Conservation (phyloP, 2,797 vertebrate species). For the Poecilia velifera region DNA sequence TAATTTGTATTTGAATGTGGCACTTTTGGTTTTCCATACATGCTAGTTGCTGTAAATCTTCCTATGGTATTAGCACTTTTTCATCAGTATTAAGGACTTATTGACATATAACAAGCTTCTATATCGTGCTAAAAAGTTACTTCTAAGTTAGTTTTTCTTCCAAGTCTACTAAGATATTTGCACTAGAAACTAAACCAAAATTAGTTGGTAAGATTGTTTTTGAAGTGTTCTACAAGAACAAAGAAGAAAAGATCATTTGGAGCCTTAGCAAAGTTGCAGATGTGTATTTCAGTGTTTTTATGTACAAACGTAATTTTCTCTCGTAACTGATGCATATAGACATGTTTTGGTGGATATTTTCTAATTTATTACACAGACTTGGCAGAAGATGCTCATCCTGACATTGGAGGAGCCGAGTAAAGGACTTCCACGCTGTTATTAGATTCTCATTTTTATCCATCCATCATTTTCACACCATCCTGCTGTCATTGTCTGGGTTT, state of each 20-base stretch:
- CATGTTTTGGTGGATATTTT: background rate
- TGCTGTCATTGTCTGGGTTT: constrained; percentile 27
- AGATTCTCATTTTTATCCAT: constrained; percentile 40
- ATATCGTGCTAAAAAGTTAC: too few species aligned
- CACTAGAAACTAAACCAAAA: too few species aligned
- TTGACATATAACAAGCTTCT: too few species aligned
- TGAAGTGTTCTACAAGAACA: background rate
- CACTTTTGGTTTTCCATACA: too few species aligned
- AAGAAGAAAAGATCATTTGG: background rate
- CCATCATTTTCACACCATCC: constrained; percentile 24
- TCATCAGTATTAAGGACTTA: too few species aligned
- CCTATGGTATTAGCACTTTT: too few species aligned
- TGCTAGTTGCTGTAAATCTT: too few species aligned
- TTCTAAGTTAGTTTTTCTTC: too few species aligned
- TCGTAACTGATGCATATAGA: background rate
- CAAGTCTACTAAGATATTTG: too few species aligned
- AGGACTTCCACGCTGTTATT: constrained; percentile 18
- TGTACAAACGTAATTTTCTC: background rate
- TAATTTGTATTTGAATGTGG: too few species aligned
- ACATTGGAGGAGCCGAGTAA: constrained; percentile 7
- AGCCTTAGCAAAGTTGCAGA: background rate
- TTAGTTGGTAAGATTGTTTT: too few species aligned
- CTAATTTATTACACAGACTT: background rate
- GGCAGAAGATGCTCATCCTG: background rate
- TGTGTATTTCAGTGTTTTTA: background rate